phyloP scores from a whole-genome alignment of 2,113 vertebrate genomes.

The Hypomesus transpacificus region DNA sequence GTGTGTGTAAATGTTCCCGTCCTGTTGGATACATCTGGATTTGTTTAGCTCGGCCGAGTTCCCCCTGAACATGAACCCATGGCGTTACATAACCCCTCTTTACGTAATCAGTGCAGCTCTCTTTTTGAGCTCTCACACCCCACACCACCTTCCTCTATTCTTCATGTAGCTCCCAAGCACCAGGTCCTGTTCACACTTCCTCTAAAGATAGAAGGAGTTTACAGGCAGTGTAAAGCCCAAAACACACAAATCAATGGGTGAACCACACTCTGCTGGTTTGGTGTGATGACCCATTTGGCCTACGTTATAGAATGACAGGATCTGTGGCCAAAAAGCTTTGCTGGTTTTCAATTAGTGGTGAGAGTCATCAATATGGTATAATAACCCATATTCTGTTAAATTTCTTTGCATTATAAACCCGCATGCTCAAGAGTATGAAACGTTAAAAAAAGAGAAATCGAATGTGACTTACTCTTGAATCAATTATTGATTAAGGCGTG shows the following conservation, averaged over 20 bases:
- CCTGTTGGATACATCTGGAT: slow-evolving; percentile 64
- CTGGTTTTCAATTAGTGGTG: too few species aligned
- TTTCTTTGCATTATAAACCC: too few species aligned
- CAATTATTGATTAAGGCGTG: too few species aligned
- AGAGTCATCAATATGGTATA: too few species aligned
- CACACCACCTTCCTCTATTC: slow-evolving; percentile 18
- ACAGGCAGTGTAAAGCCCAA: slow-evolving; percentile 17
- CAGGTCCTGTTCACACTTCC: slow-evolving; percentile 18
- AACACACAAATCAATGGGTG: not conserved
- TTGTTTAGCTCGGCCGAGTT: slow-evolving; percentile 56
- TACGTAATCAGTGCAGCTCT: slow-evolving; percentile 68
- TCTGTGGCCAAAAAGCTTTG: too few species aligned
- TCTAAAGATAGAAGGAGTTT: slow-evolving; percentile 19
- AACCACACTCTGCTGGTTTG: not conserved
- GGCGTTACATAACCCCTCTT: slow-evolving; percentile 62
- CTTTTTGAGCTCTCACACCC: slow-evolving; percentile 44
- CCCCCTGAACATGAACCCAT: slow-evolving; percentile 53
- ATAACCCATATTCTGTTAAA: too few species aligned
- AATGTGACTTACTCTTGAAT: too few species aligned
- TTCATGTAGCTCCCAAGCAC: slow-evolving; percentile 19
- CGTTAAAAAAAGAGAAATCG: too few species aligned
- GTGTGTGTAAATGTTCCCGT: slow-evolving; percentile 41
- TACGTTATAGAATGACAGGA: too few species aligned
- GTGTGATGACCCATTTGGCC: too few species aligned
- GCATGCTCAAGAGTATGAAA: too few species aligned